A percentile compares a stretch with the other conserved stretches of the same genome.
Conservation (phyloP, 2,888 invertebrate species). For the Seira musarum region DNA sequence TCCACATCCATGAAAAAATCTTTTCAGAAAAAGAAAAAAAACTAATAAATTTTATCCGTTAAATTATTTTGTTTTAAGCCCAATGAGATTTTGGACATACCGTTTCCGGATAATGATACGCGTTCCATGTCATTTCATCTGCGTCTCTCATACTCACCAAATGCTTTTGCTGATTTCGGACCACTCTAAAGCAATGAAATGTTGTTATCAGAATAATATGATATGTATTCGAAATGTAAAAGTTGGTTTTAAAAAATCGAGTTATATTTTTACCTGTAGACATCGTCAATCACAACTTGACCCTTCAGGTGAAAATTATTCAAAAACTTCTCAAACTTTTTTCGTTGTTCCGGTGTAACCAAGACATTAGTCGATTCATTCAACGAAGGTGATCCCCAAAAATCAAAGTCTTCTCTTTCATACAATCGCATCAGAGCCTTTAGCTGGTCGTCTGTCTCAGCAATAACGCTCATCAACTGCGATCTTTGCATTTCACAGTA, state of each 20-base stretch:
- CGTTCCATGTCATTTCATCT: conserved; percentile 53
- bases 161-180: conserved; percentile 39
- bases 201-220: no score
- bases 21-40: conserved; percentile 1
- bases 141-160: conserved; percentile 18
- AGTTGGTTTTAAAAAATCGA: neutral
- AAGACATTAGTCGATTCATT: conserved; percentile 80
- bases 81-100: conserved; percentile 17
- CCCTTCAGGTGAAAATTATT: conserved; percentile 26
- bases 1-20: conserved; percentile 52
- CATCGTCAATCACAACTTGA: conserved; percentile 54
- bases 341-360: conserved; percentile 77
- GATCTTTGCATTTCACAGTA: conserved; percentile 7
- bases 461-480: conserved; percentile 72
- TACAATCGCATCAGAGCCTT: conserved; percentile 74
- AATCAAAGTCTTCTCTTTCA: conserved; percentile 74
- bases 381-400: conserved; percentile 77
- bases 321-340: conserved; percentile 31
- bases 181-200: conserved; percentile 24
- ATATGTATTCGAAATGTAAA: neutral
- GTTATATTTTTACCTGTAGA: conserved; percentile 40
- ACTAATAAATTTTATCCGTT: neutral
- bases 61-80: neutral
- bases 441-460: conserved; percentile 80
- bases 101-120: conserved; percentile 59